Base-by-base conservation (phyloP, 1,140 invertebrate genomes). In the Chelonus insularis region DNA sequence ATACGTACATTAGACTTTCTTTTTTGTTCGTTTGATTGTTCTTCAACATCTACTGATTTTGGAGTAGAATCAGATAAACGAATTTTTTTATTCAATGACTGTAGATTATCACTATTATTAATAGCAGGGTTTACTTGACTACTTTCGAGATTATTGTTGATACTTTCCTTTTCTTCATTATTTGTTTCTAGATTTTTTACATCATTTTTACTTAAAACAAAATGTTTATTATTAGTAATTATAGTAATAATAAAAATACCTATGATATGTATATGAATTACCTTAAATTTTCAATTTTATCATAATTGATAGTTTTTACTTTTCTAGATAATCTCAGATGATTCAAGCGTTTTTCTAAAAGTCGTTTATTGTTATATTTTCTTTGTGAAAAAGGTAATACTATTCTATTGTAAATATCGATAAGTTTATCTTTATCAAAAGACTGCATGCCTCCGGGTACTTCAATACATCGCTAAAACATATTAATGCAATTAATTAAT, bases 321-420 rank as follows among this genome's bases (percentile, higher is more conserved):
- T 25, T 45, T 29, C 47, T 57, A 5, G n/a, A 55, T 25, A 43
- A 8, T 48, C 66, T 59, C 1, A 65, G 54, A 37, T 61, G 37
- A 7, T 37, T 37, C n/a, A 72, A 43, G 54, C 55, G 66, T 39
- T 66, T 67, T 6, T 65, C 65, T 16, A 69, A 54, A 29, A 37
- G 7, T 43, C 59, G 56, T 0, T 29, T 25, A 9, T 62, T 60
- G 43, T 64, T 41, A 43, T 25, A 57, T 51, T 51, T 59, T 55
- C 75, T 66, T 54, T 72, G 73, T 3, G 75, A 71, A 25, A 76
- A 54, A 5, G 75, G 75, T 43, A 76, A 57, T 2, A 67, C 73
- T 4, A 76, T 45, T 43, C 68, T 65, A 25, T 66, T 72, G 57
- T 68, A 77, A 11, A 76, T 60, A 39, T 75, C 71, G 23, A 77